phyloP scores from a whole-genome alignment of 30 jellyfish, hydroid and myxozoan species.

The Clytia hemisphaerica region DNA sequence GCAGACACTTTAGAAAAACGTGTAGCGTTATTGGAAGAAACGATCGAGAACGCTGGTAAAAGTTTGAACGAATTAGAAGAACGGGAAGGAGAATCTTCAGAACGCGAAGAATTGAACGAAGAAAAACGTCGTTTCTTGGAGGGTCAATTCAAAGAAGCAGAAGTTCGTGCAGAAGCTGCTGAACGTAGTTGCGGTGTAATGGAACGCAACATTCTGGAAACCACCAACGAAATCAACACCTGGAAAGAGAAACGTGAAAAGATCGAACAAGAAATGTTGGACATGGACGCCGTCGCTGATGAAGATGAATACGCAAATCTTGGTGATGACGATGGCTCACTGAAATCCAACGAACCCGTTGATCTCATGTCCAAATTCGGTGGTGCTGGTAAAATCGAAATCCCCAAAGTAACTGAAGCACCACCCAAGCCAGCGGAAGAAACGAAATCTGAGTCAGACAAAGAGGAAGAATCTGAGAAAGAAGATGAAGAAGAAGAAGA shows the following conservation, averaged over 20 bases:
- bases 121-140: constrained; percentile 66
- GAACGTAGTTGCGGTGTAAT: constrained; percentile 54
- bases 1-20: constrained; percentile 63
- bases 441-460: no score
- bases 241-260: constrained; percentile 55
- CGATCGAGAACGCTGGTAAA: constrained; percentile 64
- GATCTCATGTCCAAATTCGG: no score
- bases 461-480: no score
- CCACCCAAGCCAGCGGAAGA: no score
- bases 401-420: no score
- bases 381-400: no score
- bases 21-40: constrained; percentile 48
- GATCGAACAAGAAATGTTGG: constrained; percentile 66
- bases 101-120: constrained; percentile 66
- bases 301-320: no score
- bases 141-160: constrained; percentile 82
- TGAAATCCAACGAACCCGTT: no score
- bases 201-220: constrained; percentile 59
- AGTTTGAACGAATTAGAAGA: constrained; percentile 67
- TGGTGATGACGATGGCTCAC: no score
- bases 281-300: constrained; percentile 45
- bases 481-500: no score
- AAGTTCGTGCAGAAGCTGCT: constrained; percentile 84
- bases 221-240: constrained; percentile 49
- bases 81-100: constrained; percentile 62